Base-by-base conservation (phyloP, 1,140 invertebrate genomes). In the Zaprionus kolodkinae region DNA sequence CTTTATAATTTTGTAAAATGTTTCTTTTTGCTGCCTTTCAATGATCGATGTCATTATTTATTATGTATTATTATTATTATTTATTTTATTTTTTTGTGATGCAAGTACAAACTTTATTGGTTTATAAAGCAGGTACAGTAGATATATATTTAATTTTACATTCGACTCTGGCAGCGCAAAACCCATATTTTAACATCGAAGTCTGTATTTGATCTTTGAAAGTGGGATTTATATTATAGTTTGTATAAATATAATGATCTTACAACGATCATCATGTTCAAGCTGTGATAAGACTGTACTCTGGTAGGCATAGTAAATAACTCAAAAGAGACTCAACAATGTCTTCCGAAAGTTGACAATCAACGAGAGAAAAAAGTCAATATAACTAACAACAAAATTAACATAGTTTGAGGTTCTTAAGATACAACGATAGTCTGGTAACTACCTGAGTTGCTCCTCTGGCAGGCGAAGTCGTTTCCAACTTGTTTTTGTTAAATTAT, bases 121-220 rank as follows among this genome's bases (percentile, higher is more conserved):
- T 50, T 59, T 15, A 15, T 45, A 30, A 45, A 61, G 15, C 60
- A 62, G 60, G 60, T 62, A 62, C 60, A 62, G 50, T 62, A 27
- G 30, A 43, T 62, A 13, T 17, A 33, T 27, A 17, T 2, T 43
- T 52, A 17, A 17, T 13, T 50, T 17, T 63, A n/a, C 35, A 36
- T 52, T 3, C 17, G 40, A 15, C n/a, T 15, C 40, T 45, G 40
- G n/a, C 40, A 15, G n/a, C 40, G 9, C 6, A 43, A 43, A 15
- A n/a, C 40, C 7, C 0, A 6, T 15, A 15, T 17, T 12, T 50
- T 5, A 25, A 25, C 17, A 36, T 36, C 11, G 7, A 43, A 63
- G 15, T 17, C 17, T 36, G 17, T 38, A 63, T 52, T 36, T 52
- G 25, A 64, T 35, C 17, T 52, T n/a, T 21, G 6, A 10, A 25